phyloP scores from a whole-genome alignment of 2,888 invertebrate genomes.

The Gymnoscelis rufifasciata region DNA sequence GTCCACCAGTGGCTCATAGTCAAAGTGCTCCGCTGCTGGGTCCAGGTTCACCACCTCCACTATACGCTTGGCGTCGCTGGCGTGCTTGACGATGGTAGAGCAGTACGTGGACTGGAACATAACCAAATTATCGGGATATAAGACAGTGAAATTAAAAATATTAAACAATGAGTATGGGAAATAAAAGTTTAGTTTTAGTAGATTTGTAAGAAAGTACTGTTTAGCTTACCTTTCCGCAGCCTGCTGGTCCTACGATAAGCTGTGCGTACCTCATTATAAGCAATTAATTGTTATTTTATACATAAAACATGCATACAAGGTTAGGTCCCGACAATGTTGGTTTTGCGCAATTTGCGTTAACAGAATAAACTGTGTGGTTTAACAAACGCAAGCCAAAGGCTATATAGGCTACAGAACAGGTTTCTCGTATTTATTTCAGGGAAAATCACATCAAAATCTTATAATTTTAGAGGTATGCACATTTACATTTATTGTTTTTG shows the following conservation, averaged over 20 bases:
- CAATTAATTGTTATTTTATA: neutral
- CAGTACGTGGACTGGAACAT: slow-evolving; percentile 93
- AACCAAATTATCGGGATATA: too few species aligned
- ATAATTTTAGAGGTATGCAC: too few species aligned
- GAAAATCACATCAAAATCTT: too few species aligned
- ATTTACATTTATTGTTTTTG: too few species aligned
- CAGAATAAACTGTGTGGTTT: too few species aligned
- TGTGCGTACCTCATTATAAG: slow-evolving; percentile 92
- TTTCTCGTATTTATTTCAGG: too few species aligned
- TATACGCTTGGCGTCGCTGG: slow-evolving; percentile 84
- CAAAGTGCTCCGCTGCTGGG: slow-evolving; percentile 98
- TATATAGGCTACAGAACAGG: too few species aligned
- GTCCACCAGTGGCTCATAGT: slow-evolving; percentile 91
- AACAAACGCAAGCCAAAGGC: too few species aligned
- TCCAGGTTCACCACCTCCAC: slow-evolving; percentile 96
- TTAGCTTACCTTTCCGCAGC: slow-evolving; percentile 92
- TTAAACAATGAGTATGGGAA: too few species aligned
- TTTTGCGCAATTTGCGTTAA: too few species aligned
- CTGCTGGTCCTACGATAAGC: slow-evolving; percentile 97
- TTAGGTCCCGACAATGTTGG: too few species aligned
- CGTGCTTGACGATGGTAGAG: slow-evolving; percentile 91
- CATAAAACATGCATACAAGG: neutral
- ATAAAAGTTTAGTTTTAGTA: too few species aligned
- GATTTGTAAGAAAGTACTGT: neutral
- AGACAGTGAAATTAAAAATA: neutral